Percentiles rank a stretch among this genome's conserved stretches.
phyloP scores from a whole-genome alignment of 2,888 invertebrate genomes.

The Acanthosepion esculentum region DNA sequence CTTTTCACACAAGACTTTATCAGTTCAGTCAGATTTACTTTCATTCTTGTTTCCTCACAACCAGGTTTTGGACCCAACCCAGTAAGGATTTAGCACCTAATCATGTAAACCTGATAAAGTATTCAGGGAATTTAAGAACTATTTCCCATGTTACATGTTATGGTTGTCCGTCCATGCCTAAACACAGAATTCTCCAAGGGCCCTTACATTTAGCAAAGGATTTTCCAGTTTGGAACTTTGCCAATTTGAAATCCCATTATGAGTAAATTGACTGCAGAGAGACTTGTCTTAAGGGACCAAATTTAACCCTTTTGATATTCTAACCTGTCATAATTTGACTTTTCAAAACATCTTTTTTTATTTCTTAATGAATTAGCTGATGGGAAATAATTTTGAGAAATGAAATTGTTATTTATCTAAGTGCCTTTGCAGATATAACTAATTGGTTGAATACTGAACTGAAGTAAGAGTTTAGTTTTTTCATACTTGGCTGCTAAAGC shows the following conservation, averaged over 20 bases:
- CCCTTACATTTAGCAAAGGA: neutral
- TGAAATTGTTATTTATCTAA: neutral
- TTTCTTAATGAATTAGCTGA: neutral
- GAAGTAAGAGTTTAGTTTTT: no score
- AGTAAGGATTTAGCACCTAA: constrained; percentile 2
- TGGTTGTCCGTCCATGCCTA: neutral
- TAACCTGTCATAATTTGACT: neutral
- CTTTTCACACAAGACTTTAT: neutral
- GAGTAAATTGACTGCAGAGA: neutral
- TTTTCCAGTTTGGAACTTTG: neutral
- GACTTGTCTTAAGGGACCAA: neutral
- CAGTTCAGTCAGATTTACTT: neutral
- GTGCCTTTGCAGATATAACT: no score
- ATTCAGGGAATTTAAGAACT: neutral
- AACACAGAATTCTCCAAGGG: neutral
- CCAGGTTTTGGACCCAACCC: neutral
- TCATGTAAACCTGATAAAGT: neutral
- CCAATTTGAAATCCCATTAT: neutral
- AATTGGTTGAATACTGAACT: no score
- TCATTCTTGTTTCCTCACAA: neutral
- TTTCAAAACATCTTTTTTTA: neutral
- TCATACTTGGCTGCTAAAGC: no score
- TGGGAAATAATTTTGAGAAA: neutral
- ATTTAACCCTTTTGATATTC: neutral
- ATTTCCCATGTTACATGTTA: neutral